Percentiles rank a stretch among this genome's conserved stretches.
phyloP scores from a whole-genome alignment of 2,113 vertebrate genomes.

The Chaetodon auriga region DNA sequence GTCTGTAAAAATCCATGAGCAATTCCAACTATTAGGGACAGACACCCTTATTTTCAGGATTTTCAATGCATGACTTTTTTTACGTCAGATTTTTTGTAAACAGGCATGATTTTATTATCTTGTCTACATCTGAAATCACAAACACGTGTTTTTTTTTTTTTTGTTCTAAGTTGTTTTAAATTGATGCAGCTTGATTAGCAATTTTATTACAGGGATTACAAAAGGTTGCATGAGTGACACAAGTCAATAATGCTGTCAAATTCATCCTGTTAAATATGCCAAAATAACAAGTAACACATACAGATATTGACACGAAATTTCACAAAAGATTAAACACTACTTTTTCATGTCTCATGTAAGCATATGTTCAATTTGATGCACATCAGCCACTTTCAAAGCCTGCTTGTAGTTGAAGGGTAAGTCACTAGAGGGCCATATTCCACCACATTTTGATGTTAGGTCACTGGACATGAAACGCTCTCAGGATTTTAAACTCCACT shows the following conservation, averaged over 20 bases:
- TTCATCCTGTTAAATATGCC: neutral
- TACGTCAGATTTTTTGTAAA: neutral
- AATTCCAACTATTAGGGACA: neutral
- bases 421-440: slow-evolving; percentile 67
- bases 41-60: neutral
- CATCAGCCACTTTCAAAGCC: neutral
- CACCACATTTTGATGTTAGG: slow-evolving; percentile 25
- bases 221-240: neutral
- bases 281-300: neutral
- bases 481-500: neutral
- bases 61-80: neutral
- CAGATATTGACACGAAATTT: neutral
- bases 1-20: neutral
- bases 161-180: neutral
- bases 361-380: neutral
- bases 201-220: neutral
- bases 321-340: neutral
- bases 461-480: neutral
- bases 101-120: neutral
- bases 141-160: neutral
- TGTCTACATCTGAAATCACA: neutral
- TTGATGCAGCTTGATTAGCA: neutral
- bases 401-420: slow-evolving; percentile 35
- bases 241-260: neutral
- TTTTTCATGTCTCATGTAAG: neutral